Conservation (phyloP, 2,113 vertebrate genomes). For the Coryphaenoides rupestris region DNA sequence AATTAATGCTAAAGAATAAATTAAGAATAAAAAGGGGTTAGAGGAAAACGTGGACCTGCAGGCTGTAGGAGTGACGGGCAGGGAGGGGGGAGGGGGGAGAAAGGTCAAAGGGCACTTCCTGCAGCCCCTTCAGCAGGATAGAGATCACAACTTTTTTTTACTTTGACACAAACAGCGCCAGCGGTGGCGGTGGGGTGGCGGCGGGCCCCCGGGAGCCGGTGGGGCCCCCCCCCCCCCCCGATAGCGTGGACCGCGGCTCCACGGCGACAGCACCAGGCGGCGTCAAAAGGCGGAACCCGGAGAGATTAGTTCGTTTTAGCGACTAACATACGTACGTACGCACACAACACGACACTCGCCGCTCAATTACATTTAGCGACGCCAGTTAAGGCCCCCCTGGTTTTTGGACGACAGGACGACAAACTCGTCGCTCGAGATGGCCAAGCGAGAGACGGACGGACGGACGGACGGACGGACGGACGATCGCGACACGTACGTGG, state of each 20-base stretch:
- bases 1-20: slow-evolving; percentile 80
- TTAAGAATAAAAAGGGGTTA: slow-evolving; percentile 67
- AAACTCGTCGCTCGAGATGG: too few species aligned
- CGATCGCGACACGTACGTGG: too few species aligned
- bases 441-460: too few species aligned
- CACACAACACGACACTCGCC: slow-evolving; percentile 43
- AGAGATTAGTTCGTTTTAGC: too few species aligned
- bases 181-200: too few species aligned
- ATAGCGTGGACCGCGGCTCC: slow-evolving; percentile 53
- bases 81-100: slow-evolving; percentile 44
- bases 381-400: slow-evolving; percentile 56
- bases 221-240: too few species aligned
- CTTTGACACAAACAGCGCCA: slow-evolving; percentile 50
- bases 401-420: too few species aligned
- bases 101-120: slow-evolving; percentile 69
- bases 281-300: slow-evolving; percentile 63
- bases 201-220: too few species aligned
- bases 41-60: slow-evolving; percentile 35
- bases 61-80: slow-evolving; percentile 46
- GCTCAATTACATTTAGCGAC: slow-evolving; percentile 54
- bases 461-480: too few species aligned
- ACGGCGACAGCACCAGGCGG: slow-evolving; percentile 75
- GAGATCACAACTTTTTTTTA: slow-evolving; percentile 40
- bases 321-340: too few species aligned
- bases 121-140: slow-evolving; percentile 64